Base-by-base conservation (phyloP, 2,888 invertebrate species). In the Tyria jacobaeae region DNA sequence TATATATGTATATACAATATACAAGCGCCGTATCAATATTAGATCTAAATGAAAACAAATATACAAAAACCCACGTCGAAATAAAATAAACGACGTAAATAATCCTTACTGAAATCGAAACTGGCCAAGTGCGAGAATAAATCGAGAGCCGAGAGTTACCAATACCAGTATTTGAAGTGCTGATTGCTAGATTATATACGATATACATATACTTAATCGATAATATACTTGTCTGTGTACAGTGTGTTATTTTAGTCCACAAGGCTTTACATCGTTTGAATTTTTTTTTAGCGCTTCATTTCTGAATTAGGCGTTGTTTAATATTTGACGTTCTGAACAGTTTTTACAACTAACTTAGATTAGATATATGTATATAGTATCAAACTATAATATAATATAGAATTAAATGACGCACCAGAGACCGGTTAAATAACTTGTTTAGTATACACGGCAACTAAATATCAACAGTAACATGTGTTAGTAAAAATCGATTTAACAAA, bases 111-210 rank as follows among this genome's bases (percentile, higher is more conserved):
- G 62, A 75, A 75, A 73, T 78, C 65, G 62, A 64, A 69, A 57
- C 70, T 62, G 62, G 59, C 62, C 63, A 69, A 75, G 73, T 65
- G 73, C 48, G 76, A 65, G 73, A 55, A 60, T 59, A 60, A 47
- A 60, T 65, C 54, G 55, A 52, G 25, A 62, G 54, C 47, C 60
- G 63, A 58, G 64, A 73, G 68, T 62, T 73, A 69, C 73, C 76
- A 78, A 72, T 65, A 75, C 62, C 78, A 75, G 78, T 75, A 76
- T 75, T 75, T 78, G 78, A 67, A 61, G 70, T 62, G 62, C 62
- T 78, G 75, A 75, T 75, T 78, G 75, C 76, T 62, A 62, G 75
- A 76, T 75, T 78, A 78, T 78, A 75, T 66, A 60, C 61, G 76
- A 58, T n/a, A 75, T 78, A 75, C 62, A 66, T 21, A 49, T 59